Evolutionary conservation across 2,113 vertebrate genomes (phyloP), one percentile per base, ranked within the genome.

Genomic region (Neogobius melanostomus): DNA sequence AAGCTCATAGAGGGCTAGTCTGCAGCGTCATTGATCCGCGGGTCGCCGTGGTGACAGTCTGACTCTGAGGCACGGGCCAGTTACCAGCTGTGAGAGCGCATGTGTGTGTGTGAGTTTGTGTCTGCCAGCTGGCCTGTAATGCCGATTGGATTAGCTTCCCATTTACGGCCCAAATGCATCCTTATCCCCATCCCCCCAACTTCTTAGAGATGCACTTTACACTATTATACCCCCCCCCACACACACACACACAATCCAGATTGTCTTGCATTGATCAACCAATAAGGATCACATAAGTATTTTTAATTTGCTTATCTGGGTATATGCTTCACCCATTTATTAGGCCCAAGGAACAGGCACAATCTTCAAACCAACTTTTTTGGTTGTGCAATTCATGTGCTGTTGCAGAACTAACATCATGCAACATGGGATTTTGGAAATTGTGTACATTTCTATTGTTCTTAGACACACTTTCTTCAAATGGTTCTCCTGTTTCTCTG

Each of bases 131-230:
- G 91, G 90, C 82, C 70, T 82, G 66, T 61, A 61, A 61, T 89
- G 84, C 65, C 86, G 69, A 93, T 89, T 91, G 89, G 90, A 93
- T 93, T 93, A 93, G 76, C 73, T 77, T 77, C 85, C 85, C 86
- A 84, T 89, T 90, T 90, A 90, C 53, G 57, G 79, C 81, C 84
- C 87, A 87, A 89, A 88, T 88, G 85, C 83, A 89, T 89, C 77
- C 77, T 83, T 80, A 75, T 79, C 71, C 59, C 69, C 59, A 61
- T 52, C 70, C 81, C 53, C 66, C 72, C 60, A 65, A 50, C 44
- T 57, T 53, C 69, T 73, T 57, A 62, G 57, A 62, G 53, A 59
- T 64, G 52, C 48, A 63, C 48, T 53, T 68, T 60, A 50, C 63
- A 66, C 21, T 70, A 68, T 36, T 36, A 3, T 36, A 36, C 28